These are phyloP conservation scores for Ellobius talpinus DNA, from an alignment of 2,113 vertebrate species.

Conservation along the genomic window DNA sequence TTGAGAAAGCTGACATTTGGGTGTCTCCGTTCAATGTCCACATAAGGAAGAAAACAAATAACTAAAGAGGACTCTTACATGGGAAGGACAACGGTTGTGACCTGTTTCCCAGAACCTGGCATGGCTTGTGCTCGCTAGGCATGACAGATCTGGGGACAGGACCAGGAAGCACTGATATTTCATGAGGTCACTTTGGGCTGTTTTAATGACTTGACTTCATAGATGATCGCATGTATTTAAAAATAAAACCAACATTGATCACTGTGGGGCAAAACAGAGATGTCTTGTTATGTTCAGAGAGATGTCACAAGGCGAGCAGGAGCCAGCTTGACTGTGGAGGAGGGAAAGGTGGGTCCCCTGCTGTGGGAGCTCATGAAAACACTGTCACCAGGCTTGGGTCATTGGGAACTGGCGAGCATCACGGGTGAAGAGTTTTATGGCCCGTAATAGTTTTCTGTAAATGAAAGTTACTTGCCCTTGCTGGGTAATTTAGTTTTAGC, in stretches of 20 bases:
- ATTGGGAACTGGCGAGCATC: not conserved
- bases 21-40: not conserved
- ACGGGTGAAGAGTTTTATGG: slow-evolving; percentile 1
- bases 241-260: not conserved
- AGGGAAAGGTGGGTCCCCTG: not conserved
- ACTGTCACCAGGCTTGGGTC: not conserved
- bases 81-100: not conserved
- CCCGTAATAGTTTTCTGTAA: slow-evolving; percentile 59
- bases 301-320: accelerated
- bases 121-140: not conserved
- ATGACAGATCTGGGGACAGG: accelerated
- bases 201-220: not conserved
- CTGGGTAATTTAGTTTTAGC: not conserved
- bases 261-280: not conserved
- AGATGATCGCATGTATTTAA: not conserved
- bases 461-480: slow-evolving; percentile 9
- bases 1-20: not conserved
- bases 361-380: not conserved
- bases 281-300: accelerated
- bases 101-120: accelerated
- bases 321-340: not conserved
- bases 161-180: not conserved
- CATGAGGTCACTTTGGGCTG: not conserved
- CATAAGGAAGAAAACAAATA: accelerated
- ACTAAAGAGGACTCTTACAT: not conserved